These are phyloP conservation scores for Scaptomyza cyrtandrae DNA, from an alignment of 2,888 invertebrate genomes.

Conservation along the genomic window DNA sequence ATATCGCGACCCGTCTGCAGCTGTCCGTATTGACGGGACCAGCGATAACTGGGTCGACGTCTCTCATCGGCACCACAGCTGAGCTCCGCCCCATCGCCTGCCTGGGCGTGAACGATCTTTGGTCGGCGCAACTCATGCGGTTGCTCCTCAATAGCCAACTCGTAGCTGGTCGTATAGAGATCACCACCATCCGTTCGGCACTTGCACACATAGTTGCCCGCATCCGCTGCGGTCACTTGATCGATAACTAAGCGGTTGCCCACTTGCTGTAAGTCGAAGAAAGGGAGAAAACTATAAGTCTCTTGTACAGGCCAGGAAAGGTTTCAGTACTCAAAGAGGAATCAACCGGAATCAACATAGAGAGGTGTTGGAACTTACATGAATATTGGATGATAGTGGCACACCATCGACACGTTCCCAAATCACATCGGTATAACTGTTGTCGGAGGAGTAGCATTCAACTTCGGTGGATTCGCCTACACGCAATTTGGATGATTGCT, in stretches of 20 bases:
- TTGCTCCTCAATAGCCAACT: constrained; percentile 84
- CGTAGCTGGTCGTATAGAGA: constrained; percentile 86
- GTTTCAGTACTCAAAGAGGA: no score
- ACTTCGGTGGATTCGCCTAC: constrained; percentile 84
- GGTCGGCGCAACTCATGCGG: constrained; percentile 80
- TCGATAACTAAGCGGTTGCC: constrained; percentile 87
- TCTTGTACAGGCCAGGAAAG: no score
- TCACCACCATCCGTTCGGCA: constrained; percentile 86
- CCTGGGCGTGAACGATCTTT: constrained; percentile 83
- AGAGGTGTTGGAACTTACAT: constrained; percentile 62
- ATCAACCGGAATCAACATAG: not conserved
- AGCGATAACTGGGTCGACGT: constrained; percentile 73
- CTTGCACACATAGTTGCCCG: constrained; percentile 94
- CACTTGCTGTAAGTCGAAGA: constrained; percentile 77
- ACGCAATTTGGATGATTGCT: constrained; percentile 79
- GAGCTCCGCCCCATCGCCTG: constrained; percentile 88
- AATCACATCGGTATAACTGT: constrained; percentile 80
- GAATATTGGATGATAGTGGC: constrained; percentile 80
- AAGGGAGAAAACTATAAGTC: not conserved
- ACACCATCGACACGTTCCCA: constrained; percentile 83
- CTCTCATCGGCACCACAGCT: constrained; percentile 86
- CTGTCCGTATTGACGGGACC: constrained; percentile 84
- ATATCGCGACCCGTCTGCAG: constrained; percentile 80
- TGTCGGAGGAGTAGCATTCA: constrained; percentile 83
- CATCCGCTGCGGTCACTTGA: constrained; percentile 90